phyloP scores from a whole-genome alignment of 1,140 invertebrate genomes.

The Leptonema lineaticorne region DNA sequence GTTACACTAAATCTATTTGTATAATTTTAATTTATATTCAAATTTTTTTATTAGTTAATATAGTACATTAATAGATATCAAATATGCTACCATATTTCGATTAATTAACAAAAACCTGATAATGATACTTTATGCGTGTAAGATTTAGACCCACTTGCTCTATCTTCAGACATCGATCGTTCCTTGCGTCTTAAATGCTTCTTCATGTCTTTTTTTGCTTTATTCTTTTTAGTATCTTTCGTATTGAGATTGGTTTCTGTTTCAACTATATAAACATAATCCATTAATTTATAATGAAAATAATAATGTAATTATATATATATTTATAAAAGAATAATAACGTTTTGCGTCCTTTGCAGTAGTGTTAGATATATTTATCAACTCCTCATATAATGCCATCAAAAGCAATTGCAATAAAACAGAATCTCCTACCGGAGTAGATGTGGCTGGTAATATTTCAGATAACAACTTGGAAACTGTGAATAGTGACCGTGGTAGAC shows the following conservation, averaged over 20 bases:
- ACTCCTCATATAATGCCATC: slow-evolving; percentile 59
- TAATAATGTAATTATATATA: not conserved
- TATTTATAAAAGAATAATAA: slow-evolving; percentile 19
- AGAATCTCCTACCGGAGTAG: slow-evolving; percentile 64
- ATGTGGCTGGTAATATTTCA: slow-evolving; percentile 65
- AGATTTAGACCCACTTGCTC: slow-evolving; percentile 30
- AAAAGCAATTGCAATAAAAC: slow-evolving; percentile 68
- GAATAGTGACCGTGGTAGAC: slow-evolving; percentile 59
- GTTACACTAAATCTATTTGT: not conserved
- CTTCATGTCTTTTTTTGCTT: slow-evolving; percentile 38
- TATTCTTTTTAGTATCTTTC: slow-evolving; percentile 34
- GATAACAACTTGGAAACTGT: slow-evolving; percentile 60
- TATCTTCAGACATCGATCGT: slow-evolving; percentile 18
- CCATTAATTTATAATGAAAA: too few species aligned
- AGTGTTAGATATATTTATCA: slow-evolving; percentile 53
- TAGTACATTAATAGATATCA: too few species aligned
- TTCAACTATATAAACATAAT: slow-evolving; percentile 17
- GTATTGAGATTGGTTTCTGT: not conserved
- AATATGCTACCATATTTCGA: too few species aligned
- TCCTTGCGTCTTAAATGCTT: slow-evolving; percentile 25
- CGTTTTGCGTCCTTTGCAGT: slow-evolving; percentile 52
- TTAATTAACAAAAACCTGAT: too few species aligned
- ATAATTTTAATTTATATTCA: not conserved
- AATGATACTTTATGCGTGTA: too few species aligned
- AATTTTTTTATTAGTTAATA: too few species aligned